phyloP scores from a whole-genome alignment of 2,113 vertebrate species.

The Numenius arquata region DNA sequence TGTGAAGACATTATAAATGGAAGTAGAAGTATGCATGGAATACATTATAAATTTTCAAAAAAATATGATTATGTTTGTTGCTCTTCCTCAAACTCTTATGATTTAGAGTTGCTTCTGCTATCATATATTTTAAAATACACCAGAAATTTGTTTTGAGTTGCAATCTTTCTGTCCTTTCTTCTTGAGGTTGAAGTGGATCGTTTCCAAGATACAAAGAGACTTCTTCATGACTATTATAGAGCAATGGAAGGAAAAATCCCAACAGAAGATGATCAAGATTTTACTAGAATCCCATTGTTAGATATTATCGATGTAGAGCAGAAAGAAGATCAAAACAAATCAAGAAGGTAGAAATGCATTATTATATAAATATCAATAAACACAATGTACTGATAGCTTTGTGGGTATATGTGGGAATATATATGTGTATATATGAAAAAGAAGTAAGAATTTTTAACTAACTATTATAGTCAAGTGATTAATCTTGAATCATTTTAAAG shows the following conservation, averaged over 20 bases:
- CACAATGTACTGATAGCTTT: background rate
- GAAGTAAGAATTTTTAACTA: background rate
- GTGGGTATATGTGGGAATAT: background rate
- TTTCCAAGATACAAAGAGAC: slow-evolving; percentile 82
- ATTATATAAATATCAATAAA: background rate
- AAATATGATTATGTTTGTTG: background rate
- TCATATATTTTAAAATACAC: background rate
- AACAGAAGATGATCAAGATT: slow-evolving; percentile 36
- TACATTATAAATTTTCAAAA: background rate
- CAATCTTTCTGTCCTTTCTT: background rate
- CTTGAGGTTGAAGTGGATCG: slow-evolving; percentile 85
- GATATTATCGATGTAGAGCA: slow-evolving; percentile 33
- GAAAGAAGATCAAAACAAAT: slow-evolving; percentile 24
- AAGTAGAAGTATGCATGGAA: background rate
- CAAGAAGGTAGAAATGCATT: slow-evolving; percentile 9
- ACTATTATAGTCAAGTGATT: background rate
- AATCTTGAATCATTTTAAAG: background rate
- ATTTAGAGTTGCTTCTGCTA: background rate
- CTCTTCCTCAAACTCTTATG: background rate
- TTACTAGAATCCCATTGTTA: slow-evolving; percentile 75
- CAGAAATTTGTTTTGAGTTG: background rate
- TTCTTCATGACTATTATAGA: slow-evolving; percentile 86
- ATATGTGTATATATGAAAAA: background rate
- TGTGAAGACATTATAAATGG: background rate
- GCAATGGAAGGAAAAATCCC: slow-evolving; percentile 77